phyloP scores from a whole-genome alignment of 2,113 vertebrate genomes.

The Pituophis catenifer region DNA sequence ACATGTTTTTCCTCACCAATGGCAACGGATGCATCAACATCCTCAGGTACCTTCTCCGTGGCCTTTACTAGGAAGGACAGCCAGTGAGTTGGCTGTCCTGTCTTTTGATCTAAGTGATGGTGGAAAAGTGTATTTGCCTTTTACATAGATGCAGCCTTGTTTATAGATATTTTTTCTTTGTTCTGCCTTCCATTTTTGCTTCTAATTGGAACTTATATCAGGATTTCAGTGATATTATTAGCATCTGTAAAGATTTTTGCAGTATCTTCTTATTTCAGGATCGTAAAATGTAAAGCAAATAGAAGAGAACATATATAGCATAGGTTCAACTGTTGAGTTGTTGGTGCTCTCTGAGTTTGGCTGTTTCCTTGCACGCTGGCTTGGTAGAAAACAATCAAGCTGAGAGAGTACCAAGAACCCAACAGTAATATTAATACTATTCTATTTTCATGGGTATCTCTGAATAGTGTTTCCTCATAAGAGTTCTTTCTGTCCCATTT shows the following conservation, averaged over 20 bases:
- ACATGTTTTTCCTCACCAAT: constrained; percentile 98
- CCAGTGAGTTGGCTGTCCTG: background rate
- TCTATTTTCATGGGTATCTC: background rate
- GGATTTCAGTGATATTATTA: background rate
- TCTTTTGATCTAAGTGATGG: background rate
- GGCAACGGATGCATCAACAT: constrained; percentile 98
- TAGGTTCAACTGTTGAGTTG: background rate
- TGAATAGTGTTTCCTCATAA: background rate
- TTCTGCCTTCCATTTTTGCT: background rate
- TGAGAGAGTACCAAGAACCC: background rate
- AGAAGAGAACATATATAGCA: background rate
- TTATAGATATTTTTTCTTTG: background rate
- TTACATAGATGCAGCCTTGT: background rate
- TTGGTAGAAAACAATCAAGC: background rate
- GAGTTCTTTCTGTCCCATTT: background rate
- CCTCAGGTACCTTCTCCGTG: constrained; percentile 75
- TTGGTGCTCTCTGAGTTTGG: background rate
- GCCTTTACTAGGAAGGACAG: background rate
- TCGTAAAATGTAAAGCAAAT: background rate
- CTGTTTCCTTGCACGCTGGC: background rate
- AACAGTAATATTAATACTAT: background rate
- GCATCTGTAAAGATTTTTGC: background rate
- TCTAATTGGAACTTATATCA: background rate
- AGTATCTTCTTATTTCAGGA: background rate
- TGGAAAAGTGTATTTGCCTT: background rate